phyloP scores from a whole-genome alignment of 2,888 invertebrate species.

The Coelogynopora nodosa region DNA sequence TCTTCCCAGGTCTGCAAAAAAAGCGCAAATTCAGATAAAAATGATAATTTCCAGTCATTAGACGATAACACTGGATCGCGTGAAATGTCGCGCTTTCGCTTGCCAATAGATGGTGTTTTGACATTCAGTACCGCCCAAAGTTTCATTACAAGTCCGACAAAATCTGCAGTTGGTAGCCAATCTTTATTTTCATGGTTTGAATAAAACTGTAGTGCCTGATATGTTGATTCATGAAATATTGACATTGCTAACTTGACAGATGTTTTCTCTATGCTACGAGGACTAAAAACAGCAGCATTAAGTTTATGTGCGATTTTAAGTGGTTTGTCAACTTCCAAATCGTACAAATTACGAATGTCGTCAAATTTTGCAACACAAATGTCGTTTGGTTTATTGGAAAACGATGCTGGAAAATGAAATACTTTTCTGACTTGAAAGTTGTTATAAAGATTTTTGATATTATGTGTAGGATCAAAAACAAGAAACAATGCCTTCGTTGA shows the following conservation, averaged over 20 bases:
- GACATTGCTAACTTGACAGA: conserved; percentile 14
- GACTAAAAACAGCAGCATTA: not conserved
- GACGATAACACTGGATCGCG: not conserved
- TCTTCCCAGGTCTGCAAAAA: not conserved
- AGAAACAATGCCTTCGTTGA: not conserved
- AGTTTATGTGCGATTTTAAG: not conserved
- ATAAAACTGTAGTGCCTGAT: not conserved
- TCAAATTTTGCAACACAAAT: not conserved
- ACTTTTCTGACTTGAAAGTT: not conserved
- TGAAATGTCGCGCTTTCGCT: not conserved
- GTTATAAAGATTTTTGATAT: conserved; percentile 5
- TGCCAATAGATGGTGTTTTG: not conserved
- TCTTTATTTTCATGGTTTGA: not conserved
- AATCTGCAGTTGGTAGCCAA: not conserved
- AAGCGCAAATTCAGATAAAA: not conserved
- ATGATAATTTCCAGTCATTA: not conserved
- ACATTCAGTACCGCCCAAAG: conserved; percentile 29
- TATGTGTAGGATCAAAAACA: conserved; percentile 3
- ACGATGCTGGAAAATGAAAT: not conserved
- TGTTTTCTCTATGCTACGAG: not conserved
- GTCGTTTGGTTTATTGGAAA: not conserved
- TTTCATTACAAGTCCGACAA: not conserved
- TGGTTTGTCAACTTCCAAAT: not conserved
- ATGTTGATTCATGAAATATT: not conserved
- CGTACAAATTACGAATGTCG: not conserved